Percentiles rank a stretch among this genome's conserved stretches.
Evolutionary conservation across 37 sponge, comb jelly and placozoan genomes (phyloP).

Genomic region (Ianthella basta): DNA sequence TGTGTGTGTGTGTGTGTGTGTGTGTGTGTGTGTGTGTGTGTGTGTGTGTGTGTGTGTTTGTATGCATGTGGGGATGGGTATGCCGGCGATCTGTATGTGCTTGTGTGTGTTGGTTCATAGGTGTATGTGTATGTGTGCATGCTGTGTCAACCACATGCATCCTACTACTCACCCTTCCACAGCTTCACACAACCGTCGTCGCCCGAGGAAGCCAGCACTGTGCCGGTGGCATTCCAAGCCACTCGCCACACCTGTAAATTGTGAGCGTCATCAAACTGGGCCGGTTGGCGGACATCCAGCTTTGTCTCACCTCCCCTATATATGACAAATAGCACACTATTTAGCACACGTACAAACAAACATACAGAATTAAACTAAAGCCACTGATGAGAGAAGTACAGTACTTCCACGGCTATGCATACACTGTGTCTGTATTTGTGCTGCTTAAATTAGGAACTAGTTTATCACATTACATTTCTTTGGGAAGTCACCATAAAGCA

Average conservation of each 20-base stretch:
- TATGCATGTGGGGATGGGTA: no score
- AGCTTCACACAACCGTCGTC: slow-evolving; percentile 93
- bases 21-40: no score
- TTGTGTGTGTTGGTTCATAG: no score
- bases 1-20: no score
- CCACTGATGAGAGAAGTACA: not conserved
- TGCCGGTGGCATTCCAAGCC: slow-evolving; percentile 96
- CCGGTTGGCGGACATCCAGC: slow-evolving; percentile 82
- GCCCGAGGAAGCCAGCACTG: slow-evolving; percentile 88
- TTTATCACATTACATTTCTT: no score
- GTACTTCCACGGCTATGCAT: not conserved
- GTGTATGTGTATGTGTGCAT: no score
- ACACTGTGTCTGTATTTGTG: no score
- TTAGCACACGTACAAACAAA: slow-evolving; percentile 10
- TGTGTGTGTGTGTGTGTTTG: no score
- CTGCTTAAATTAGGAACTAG: no score
- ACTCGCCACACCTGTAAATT: slow-evolving; percentile 91
- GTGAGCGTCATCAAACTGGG: slow-evolving; percentile 79
- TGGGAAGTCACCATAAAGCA: not conserved
- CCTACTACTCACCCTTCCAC: slow-evolving; percentile 79
- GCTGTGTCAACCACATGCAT: not conserved
- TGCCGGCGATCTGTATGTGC: no score
- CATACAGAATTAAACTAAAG: not conserved
- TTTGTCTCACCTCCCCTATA: slow-evolving; percentile 60
- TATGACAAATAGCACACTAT: no score